phyloP scores from a whole-genome alignment of 1,140 invertebrate genomes.

The Drosophila ambigua region DNA sequence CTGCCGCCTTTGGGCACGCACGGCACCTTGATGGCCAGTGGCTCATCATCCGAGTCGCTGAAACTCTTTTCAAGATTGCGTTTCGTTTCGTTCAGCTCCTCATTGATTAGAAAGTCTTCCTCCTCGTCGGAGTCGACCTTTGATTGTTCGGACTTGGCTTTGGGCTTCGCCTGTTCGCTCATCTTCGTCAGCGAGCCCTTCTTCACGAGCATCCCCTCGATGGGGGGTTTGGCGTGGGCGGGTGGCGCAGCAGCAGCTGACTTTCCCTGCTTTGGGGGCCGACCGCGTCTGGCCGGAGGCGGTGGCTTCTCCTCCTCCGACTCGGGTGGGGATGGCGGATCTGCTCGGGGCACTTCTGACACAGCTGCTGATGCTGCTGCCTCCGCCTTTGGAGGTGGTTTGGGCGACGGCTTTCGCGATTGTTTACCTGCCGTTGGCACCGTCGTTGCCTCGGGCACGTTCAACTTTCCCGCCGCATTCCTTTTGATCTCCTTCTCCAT shows the following conservation, averaged over 20 bases:
- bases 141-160: conserved; percentile 64
- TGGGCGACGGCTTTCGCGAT: conserved; percentile 44
- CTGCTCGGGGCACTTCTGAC: background rate
- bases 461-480: conserved; percentile 78
- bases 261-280: conserved; percentile 68
- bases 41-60: conserved; percentile 87
- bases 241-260: background rate
- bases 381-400: conserved; percentile 4
- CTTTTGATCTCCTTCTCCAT: conserved; percentile 87
- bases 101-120: conserved; percentile 78
- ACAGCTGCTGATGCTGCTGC: conserved; percentile 7
- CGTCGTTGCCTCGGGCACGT: conserved; percentile 33
- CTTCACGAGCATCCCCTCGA: conserved; percentile 80
- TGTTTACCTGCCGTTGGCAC: conserved; percentile 23
- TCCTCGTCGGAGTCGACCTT: conserved; percentile 77
- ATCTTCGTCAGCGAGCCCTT: conserved; percentile 72
- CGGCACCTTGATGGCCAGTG: conserved; percentile 85
- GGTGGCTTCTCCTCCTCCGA: conserved; percentile 38
- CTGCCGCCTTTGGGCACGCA: conserved; percentile 36
- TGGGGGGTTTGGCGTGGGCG: conserved; percentile 55
- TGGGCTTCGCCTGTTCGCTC: conserved; percentile 59
- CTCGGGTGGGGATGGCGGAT: conserved; percentile 19
- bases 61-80: conserved; percentile 84
- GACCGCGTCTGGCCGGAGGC: conserved; percentile 55
- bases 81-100: conserved; percentile 82